Percentiles rank a stretch among this genome's conserved stretches.
These are phyloP conservation scores for Wiebesia pumilae DNA, from an alignment of 1,140 invertebrate species.

Conservation along the genomic window DNA sequence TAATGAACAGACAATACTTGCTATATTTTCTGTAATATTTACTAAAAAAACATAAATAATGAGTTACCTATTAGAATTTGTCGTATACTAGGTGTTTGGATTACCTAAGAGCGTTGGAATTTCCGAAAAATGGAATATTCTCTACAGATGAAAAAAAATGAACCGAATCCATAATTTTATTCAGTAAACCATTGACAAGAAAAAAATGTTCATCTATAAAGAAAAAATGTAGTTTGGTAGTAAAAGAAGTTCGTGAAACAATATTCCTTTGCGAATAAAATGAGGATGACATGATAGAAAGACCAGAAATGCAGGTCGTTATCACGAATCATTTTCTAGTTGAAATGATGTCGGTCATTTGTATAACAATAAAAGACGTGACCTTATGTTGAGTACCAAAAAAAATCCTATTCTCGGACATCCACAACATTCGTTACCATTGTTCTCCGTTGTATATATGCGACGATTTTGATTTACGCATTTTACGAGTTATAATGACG, in stretches of 20 bases:
- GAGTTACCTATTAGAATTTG: too few species aligned
- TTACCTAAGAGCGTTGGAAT: too few species aligned
- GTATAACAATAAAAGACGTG: slow-evolving; percentile 65
- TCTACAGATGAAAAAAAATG: neutral
- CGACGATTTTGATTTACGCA: too few species aligned
- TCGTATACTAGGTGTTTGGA: too few species aligned
- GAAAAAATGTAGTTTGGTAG: neutral
- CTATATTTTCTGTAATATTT: too few species aligned
- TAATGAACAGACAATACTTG: too few species aligned
- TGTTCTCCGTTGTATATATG: slow-evolving; percentile 26
- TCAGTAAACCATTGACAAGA: too few species aligned
- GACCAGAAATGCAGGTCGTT: slow-evolving; percentile 54
- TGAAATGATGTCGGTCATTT: slow-evolving; percentile 60
- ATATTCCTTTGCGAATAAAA: neutral
- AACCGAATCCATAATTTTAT: slow-evolving; percentile 22
- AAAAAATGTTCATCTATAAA: too few species aligned
- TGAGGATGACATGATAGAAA: neutral
- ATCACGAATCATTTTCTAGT: slow-evolving; percentile 61
- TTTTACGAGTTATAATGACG: too few species aligned
- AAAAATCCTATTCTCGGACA: slow-evolving; percentile 53
- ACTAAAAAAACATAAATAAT: too few species aligned
- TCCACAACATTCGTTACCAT: slow-evolving; percentile 69
- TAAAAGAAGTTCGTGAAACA: slow-evolving; percentile 13
- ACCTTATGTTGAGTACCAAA: slow-evolving; percentile 46
- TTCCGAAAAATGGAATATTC: too few species aligned